Conservation (phyloP, 2,888 invertebrate species). For the Amphimallon solstitiale region DNA sequence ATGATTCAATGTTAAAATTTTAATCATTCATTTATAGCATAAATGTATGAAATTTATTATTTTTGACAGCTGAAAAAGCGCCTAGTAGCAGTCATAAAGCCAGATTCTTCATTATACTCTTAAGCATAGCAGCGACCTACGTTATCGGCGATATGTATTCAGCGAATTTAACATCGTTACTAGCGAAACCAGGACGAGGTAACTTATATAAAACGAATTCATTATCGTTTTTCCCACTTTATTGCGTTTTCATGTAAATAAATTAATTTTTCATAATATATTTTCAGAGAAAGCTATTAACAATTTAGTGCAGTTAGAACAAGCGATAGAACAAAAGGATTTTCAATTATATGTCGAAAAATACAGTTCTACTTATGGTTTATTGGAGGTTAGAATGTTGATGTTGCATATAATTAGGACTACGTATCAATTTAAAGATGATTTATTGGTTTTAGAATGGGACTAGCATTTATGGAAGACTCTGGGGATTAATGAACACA, state of each 20-base stretch:
- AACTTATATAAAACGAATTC: too few relatives aligned
- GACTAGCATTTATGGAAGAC: conserved; percentile 76
- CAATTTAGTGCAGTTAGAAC: conserved; percentile 72
- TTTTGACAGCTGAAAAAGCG: conserved; percentile 66
- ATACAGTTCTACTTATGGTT: conserved; percentile 76
- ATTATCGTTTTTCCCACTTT: too few relatives aligned
- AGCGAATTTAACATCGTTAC: conserved; percentile 78
- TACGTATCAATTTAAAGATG: background rate
- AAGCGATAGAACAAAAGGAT: conserved; percentile 72
- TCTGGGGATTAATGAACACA: conserved; percentile 73
- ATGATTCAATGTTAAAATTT: too few relatives aligned
- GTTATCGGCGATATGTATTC: conserved; percentile 83
- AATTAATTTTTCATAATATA: background rate
- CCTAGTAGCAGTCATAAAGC: conserved; percentile 74
- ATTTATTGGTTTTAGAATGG: conserved; percentile 68
- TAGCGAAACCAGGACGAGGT: conserved; percentile 76
- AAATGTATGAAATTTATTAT: conserved; percentile 12
- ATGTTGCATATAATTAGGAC: too few relatives aligned
- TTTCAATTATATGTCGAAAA: conserved; percentile 77
- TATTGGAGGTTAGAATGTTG: conserved; percentile 69
- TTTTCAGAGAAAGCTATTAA: conserved; percentile 73
- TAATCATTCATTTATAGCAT: too few relatives aligned
- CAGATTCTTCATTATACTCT: conserved; percentile 74
- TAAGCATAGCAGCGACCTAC: conserved; percentile 80
- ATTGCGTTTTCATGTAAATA: background rate